Conservation (phyloP, 2,888 invertebrate species). For the Argyresthia goedartella region DNA sequence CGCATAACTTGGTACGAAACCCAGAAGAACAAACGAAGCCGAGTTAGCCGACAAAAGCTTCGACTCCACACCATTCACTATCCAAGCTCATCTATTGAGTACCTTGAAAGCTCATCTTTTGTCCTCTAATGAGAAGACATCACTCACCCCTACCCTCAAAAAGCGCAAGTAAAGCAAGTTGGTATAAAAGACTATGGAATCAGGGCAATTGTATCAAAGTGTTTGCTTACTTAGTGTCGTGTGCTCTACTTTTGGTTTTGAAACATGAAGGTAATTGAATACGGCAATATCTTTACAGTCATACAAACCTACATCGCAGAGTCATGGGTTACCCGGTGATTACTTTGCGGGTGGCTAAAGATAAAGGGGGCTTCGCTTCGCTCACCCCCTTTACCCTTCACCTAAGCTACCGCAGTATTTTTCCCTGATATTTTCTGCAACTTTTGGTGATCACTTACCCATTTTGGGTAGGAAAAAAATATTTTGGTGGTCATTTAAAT, state of each 20-base stretch:
- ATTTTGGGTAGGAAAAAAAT: too few relatives aligned
- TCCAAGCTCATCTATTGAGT: slow-evolving; percentile 16
- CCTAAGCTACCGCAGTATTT: too few relatives aligned
- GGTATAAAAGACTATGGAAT: slow-evolving; percentile 41
- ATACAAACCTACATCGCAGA: background rate
- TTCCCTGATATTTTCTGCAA: too few relatives aligned
- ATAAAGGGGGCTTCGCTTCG: background rate
- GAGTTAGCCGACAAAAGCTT: too few relatives aligned
- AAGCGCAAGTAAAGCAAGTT: background rate
- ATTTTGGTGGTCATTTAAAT: too few relatives aligned
- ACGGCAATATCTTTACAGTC: background rate
- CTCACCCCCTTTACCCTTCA: too few relatives aligned
- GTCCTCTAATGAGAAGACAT: slow-evolving; percentile 43
- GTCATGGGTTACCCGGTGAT: background rate
- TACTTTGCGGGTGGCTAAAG: background rate
- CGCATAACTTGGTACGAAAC: too few relatives aligned
- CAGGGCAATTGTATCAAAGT: slow-evolving; percentile 12
- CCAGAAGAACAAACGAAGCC: too few relatives aligned
- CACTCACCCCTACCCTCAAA: slow-evolving; percentile 47
- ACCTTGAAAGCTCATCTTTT: slow-evolving; percentile 54
- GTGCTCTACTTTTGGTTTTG: slow-evolving; percentile 11
- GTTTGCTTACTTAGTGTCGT: slow-evolving; percentile 16
- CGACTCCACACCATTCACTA: slow-evolving; percentile 25
- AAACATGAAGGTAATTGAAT: slow-evolving; percentile 27
- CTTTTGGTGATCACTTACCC: too few relatives aligned